Evolutionary conservation across 2,113 vertebrate species (phyloP), one percentile per base, ranked within the genome.

Genomic region (Parotia lawesii): DNA sequence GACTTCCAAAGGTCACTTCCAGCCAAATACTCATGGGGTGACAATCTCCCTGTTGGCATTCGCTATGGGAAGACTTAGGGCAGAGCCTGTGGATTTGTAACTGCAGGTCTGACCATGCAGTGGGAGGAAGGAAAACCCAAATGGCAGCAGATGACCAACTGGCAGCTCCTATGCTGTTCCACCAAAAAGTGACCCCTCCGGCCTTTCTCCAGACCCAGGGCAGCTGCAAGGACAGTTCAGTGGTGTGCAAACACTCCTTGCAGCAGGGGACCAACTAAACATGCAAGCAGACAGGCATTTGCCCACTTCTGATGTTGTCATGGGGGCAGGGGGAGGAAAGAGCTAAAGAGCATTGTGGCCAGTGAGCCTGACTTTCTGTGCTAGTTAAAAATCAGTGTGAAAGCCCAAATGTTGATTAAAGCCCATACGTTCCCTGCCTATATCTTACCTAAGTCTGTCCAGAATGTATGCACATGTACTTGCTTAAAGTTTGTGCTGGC

Each of bases 111-210:
- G 83, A 33, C 38, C 5, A 4, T 19, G 33, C 11, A 35, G 50
- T 29, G 54, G 45, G 35, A 90, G 29, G 56, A 72, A 92, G 56
- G 42, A 87, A 89, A 82, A 56, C 17, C 44, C 35, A 74, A 80
- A 69, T 10, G n/a, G 33, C 25, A 70, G 76, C 47, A 78, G 51
- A 20, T 50, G 44, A 58, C 8, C 65, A 84, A 42, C 27, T 79
- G 54, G 42, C 50, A 53, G 37, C 62, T 69, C 6, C 5, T 27
- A 5, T 13, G 31, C n/a, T 77, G 17, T 70, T 84, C 31, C 60
- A 87, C 40, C 69, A 83, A 3, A 44, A 56, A 76, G 19, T 29
- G 66, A 69, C 14, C 11, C 11, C 28, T 77, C 76, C 4, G 6
- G 56, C 44, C 45, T 53, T 80, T 53, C 37, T 73, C 25, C 82